A percentile compares a stretch with the other conserved stretches of the same genome.
phyloP scores from a whole-genome alignment of 2,888 invertebrate genomes.

The Cheilosia vernalis region DNA sequence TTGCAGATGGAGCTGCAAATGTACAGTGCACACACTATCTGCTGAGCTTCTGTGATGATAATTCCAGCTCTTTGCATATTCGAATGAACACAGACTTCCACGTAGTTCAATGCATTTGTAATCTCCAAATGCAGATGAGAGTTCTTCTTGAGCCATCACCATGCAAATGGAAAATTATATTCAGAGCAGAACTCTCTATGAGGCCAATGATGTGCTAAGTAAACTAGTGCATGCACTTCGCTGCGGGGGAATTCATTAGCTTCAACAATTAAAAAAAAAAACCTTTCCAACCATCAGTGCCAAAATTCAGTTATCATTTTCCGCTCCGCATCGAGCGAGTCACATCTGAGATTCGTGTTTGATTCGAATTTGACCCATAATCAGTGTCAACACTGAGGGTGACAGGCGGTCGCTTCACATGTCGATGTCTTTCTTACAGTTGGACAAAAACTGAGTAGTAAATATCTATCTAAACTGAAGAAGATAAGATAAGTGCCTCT shows the following conservation, averaged over 20 bases:
- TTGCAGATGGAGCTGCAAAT: conserved; percentile 10
- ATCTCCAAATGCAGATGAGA: conserved; percentile 28
- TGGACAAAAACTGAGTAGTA: background rate
- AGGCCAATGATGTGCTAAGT: background rate
- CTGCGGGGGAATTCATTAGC: background rate
- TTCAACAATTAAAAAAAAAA: too few species aligned
- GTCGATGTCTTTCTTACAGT: background rate
- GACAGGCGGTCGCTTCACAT: background rate
- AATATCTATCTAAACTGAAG: background rate
- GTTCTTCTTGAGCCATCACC: background rate
- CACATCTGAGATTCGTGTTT: background rate
- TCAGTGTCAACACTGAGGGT: background rate
- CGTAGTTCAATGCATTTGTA: conserved; percentile 35
- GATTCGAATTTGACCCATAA: background rate
- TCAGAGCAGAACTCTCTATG: background rate
- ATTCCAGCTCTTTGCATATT: conserved; percentile 5
- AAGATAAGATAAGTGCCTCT: conserved; percentile 24
- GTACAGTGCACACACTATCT: background rate
- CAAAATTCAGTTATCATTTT: background rate
- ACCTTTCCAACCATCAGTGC: background rate
- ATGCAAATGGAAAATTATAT: background rate
- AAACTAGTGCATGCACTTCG: background rate
- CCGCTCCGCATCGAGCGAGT: background rate
- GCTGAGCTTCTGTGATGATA: conserved; percentile 3
- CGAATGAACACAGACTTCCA: background rate